Evolutionary conservation across 1,140 invertebrate species (phyloP).

Genomic region (Planococcus citri): DNA sequence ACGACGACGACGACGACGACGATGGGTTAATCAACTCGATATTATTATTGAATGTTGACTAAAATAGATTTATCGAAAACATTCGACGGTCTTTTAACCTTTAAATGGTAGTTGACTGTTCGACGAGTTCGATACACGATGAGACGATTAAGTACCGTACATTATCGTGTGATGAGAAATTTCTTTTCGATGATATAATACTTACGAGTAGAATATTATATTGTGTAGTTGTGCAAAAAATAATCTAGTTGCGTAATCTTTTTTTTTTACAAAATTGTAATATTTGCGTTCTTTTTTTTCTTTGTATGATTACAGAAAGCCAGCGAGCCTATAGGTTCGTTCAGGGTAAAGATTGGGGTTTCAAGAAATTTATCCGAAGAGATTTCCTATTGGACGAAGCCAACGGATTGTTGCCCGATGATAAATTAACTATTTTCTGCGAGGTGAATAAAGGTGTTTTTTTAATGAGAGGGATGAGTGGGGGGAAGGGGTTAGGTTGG

Average conservation of each 20-base stretch:
- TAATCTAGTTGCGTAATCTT: no score
- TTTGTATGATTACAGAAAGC: slow-evolving; percentile 47
- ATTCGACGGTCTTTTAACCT: neutral
- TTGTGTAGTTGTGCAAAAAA: no score
- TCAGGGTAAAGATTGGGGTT: slow-evolving; percentile 99
- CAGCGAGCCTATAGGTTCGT: slow-evolving; percentile 95
- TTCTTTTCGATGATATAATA: no score
- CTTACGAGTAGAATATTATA: no score
- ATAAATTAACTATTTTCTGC: slow-evolving; percentile 98
- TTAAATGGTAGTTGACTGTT: neutral
- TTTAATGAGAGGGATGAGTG: no score
- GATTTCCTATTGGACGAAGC: slow-evolving; percentile 97
- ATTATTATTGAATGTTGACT: neutral
- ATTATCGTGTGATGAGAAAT: no score
- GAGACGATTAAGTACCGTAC: no score
- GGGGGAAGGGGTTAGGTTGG: no score
- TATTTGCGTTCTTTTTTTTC: neutral
- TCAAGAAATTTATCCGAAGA: slow-evolving; percentile 97
- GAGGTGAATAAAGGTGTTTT: slow-evolving; percentile 48
- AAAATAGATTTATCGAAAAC: neutral
- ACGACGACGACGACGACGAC: no score
- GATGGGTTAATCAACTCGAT: neutral
- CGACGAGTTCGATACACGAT: neutral
- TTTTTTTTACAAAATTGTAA: no score
- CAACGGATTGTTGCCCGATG: slow-evolving; percentile 93